phyloP scores from a whole-genome alignment of 1,140 invertebrate genomes.

The Ganaspis sp. region DNA sequence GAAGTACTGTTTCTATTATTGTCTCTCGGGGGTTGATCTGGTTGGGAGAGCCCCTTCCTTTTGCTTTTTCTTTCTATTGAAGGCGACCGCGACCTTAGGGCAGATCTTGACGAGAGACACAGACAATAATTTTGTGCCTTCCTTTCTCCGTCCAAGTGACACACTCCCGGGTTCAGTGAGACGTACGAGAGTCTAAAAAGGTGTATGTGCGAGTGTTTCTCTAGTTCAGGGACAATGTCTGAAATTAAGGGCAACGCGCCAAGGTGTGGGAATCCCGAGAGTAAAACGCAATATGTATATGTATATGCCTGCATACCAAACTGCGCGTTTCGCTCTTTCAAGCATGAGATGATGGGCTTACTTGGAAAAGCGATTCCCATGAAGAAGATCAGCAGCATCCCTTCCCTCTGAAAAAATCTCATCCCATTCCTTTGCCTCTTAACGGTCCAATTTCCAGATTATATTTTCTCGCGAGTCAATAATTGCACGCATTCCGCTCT shows the following conservation, averaged over 20 bases:
- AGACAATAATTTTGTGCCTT: neutral
- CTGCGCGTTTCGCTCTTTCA: conserved; percentile 13
- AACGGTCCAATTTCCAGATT: conserved; percentile 25
- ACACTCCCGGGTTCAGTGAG: conserved; percentile 26
- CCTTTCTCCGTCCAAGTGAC: conserved; percentile 6
- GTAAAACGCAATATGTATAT: conserved; percentile 1
- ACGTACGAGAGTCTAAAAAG: conserved; percentile 24
- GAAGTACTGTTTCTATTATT: conserved; percentile 30
- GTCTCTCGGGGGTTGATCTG: conserved; percentile 29
- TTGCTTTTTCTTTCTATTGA: conserved; percentile 19
- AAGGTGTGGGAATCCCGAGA: conserved; percentile 12
- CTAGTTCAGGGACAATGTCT: conserved; percentile 31
- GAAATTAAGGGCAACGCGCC: conserved; percentile 11
- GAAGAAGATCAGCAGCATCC: conserved; percentile 7
- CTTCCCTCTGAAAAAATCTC: neutral
- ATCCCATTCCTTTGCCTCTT: neutral
- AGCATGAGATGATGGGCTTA: conserved; percentile 9
- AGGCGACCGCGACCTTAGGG: conserved; percentile 29
- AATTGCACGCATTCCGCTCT: neutral
- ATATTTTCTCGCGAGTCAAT: conserved; percentile 22
- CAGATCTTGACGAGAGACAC: conserved; percentile 6
- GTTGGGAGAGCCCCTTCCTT: neutral
- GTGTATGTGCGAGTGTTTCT: conserved; percentile 3
- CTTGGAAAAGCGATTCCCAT: conserved; percentile 28
- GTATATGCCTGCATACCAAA: neutral